phyloP scores from a whole-genome alignment of 1,140 invertebrate genomes.

The Heliconius nattereri region DNA sequence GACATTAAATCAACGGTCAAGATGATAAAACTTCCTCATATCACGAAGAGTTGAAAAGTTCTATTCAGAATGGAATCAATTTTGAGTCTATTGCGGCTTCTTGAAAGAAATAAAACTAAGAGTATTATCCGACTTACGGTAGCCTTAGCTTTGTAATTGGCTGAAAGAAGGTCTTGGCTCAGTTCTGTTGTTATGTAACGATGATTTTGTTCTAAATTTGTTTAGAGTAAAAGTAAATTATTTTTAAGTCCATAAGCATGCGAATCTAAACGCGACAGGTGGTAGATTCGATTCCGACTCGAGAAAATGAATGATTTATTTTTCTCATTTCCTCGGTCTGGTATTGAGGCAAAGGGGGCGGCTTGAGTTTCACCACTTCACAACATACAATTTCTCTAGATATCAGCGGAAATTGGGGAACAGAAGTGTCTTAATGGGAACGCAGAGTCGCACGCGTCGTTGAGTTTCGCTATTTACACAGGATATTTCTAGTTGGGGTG shows the following conservation, averaged over 20 bases:
- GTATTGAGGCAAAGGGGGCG: background rate
- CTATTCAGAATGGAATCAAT: background rate
- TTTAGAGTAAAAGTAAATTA: too few relatives aligned
- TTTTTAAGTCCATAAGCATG: too few relatives aligned
- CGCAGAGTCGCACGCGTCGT: too few relatives aligned
- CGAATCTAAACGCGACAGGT: background rate
- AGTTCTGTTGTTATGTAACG: background rate
- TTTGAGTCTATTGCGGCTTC: background rate
- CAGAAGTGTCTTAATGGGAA: too few relatives aligned
- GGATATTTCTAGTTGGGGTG: too few relatives aligned
- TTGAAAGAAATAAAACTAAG: conserved; percentile 1
- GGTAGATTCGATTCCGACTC: background rate
- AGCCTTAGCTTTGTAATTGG: background rate
- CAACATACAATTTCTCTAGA: too few relatives aligned
- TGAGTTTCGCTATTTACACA: too few relatives aligned
- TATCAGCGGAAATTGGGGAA: too few relatives aligned
- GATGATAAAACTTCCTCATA: background rate
- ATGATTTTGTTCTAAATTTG: too few relatives aligned
- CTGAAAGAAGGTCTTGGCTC: background rate
- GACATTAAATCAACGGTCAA: background rate
- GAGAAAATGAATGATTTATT: background rate
- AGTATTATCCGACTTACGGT: background rate
- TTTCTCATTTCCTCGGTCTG: background rate
- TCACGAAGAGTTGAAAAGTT: background rate
- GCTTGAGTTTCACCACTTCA: background rate